Conservation (phyloP, 2,113 vertebrate genomes). For the Gymnocephalus cernua region DNA sequence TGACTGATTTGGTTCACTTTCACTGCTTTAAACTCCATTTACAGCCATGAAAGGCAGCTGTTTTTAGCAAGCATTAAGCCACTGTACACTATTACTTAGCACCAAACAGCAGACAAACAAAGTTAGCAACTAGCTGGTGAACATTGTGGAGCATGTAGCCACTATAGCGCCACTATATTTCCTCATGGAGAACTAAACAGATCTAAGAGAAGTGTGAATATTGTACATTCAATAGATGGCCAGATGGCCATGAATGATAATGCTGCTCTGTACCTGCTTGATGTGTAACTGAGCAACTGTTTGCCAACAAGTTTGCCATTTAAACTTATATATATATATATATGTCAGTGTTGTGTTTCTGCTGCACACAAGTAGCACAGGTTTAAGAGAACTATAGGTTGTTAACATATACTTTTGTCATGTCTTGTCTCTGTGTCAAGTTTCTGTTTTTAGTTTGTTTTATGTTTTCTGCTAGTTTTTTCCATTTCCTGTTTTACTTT, state of each 20-base stretch:
- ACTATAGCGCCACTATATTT: not conserved
- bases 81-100: not conserved
- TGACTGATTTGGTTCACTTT: not conserved
- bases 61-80: not conserved
- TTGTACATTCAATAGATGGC: not conserved
- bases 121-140: not conserved
- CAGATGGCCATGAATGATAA: not conserved
- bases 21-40: not conserved
- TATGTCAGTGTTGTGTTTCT: not conserved
- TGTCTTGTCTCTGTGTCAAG: too few species aligned
- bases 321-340: too few species aligned
- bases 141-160: not conserved
- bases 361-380: not conserved
- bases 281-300: not conserved
- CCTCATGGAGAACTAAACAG: not conserved
- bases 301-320: not conserved
- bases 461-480: too few species aligned
- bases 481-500: too few species aligned
- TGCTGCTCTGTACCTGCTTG: not conserved
- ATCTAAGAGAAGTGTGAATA: not conserved
- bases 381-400: not conserved
- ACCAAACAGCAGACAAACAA: not conserved
- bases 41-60: not conserved
- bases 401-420: too few species aligned
- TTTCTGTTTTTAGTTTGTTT: too few species aligned